phyloP scores from a whole-genome alignment of 2,888 invertebrate genomes.

The Mermis nigrescens region DNA sequence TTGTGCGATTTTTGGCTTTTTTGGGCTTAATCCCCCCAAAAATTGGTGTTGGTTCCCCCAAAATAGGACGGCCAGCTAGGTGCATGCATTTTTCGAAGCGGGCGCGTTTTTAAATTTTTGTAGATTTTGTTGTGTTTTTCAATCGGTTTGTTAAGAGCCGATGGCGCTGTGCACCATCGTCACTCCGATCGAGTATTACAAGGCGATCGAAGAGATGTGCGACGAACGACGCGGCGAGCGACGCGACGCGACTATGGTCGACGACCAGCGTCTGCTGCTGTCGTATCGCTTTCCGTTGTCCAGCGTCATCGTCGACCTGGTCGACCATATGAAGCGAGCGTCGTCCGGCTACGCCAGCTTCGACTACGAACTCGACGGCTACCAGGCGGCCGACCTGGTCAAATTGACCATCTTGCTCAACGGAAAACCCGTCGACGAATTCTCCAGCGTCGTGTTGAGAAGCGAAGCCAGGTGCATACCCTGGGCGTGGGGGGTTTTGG shows the following conservation, averaged over 20 bases:
- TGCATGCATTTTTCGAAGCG: no score
- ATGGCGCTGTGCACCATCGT: constrained; percentile 71
- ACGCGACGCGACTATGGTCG: constrained; percentile 32
- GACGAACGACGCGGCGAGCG: constrained; percentile 1
- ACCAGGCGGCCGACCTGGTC: constrained; percentile 51
- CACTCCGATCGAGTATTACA: constrained; percentile 45
- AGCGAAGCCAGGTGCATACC: no score
- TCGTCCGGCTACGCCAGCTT: constrained; percentile 85
- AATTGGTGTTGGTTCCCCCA: no score
- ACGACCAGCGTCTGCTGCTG: constrained; percentile 58
- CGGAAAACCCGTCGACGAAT: constrained; percentile 45
- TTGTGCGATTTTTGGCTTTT: no score
- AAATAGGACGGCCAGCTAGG: no score
- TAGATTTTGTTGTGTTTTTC: no score
- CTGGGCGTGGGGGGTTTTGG: no score
- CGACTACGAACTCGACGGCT: constrained; percentile 74
- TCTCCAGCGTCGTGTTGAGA: background rate
- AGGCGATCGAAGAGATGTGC: constrained; percentile 28
- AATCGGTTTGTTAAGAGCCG: constrained; percentile 68
- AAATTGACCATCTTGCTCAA: constrained; percentile 64
- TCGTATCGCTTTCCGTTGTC: constrained; percentile 66
- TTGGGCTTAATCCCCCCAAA: no score
- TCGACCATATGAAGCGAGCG: constrained; percentile 66
- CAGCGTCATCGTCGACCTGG: constrained; percentile 84
- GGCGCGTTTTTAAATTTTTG: no score